phyloP scores from a whole-genome alignment of 2,888 invertebrate species.

The Pantelozetes paolii region DNA sequence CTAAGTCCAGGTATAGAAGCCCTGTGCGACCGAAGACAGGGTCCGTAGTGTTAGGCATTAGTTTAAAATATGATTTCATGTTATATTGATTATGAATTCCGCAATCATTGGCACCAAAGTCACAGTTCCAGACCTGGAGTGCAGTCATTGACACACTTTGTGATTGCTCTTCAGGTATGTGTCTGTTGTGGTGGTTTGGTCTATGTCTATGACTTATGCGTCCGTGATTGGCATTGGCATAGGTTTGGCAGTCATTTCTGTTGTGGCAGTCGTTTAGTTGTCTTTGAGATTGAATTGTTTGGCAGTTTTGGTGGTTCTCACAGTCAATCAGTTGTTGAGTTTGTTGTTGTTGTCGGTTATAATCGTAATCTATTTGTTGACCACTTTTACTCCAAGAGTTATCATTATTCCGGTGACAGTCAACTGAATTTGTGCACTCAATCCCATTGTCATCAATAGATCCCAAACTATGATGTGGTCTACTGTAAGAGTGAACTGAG shows the following conservation, averaged over 20 bases:
- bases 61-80: neutral
- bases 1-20: neutral
- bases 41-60: neutral
- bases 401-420: neutral
- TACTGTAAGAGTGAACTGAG: neutral
- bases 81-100: slow-evolving; percentile 23
- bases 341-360: neutral
- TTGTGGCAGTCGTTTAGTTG: neutral
- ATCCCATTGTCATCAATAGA: neutral
- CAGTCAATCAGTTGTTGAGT: neutral
- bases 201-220: neutral
- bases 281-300: neutral
- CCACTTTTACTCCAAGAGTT: no score
- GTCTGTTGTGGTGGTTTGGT: neutral
- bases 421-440: neutral
- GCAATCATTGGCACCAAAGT: neutral
- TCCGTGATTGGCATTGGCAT: neutral
- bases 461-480: neutral
- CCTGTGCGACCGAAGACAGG: neutral
- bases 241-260: neutral
- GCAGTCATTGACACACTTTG: neutral
- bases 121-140: slow-evolving; percentile 15
- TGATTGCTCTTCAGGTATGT: neutral
- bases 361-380: no score
- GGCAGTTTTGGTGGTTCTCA: neutral